Base-by-base conservation (phyloP, 2,888 invertebrate genomes). In the Galeopsomyia nigrocyanea region DNA sequence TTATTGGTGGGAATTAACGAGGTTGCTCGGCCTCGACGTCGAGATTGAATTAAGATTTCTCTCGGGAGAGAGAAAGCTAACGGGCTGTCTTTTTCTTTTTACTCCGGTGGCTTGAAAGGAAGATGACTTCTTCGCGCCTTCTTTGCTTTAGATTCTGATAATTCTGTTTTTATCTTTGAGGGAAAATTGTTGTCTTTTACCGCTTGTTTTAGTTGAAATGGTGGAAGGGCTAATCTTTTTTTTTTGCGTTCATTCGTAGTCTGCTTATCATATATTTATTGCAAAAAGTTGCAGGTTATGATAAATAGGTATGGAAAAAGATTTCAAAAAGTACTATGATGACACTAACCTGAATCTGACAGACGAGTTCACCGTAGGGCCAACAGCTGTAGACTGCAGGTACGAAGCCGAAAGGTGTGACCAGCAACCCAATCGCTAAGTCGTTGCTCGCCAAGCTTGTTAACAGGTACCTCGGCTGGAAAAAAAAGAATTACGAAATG, bases 351-450 rank as follows among this genome's bases (percentile, higher is more conserved):
- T 95, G 95, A 85, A 95, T 95, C 88, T 95, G 95, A 87, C 95
- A 96, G 86, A 95, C 92, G 82, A 95, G 92, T 88, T 95, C 95
- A 68, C 95, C 95, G 88, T 94, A 95, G 49, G 95, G 95, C 95
- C 95, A 96, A 86, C 95, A 96, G 86, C 93, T 93, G 83, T 94
- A 92, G 77, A 95, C 88, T 51, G 95, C 94, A 26, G 95, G 95
- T 79, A 95, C 88, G 76, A 95, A 90, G 72, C 95, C 95, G 82
- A 95, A 94, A 31, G 95, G 95, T 65, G 95, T 95, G 82, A 95
- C 94, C 82, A 95, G 89, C 79, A 95, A 90, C 58, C 95, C 95
- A 85, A 95, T 95, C 81, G 95, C 94, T 77, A 95, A 90, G 87
- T 95, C 95, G 89, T 95, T 95, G 81, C 95, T 90, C 47, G 95